Base-by-base conservation (phyloP, 2,797 vertebrate genomes). In the Periophthalmus magnuspinnatus region DNA sequence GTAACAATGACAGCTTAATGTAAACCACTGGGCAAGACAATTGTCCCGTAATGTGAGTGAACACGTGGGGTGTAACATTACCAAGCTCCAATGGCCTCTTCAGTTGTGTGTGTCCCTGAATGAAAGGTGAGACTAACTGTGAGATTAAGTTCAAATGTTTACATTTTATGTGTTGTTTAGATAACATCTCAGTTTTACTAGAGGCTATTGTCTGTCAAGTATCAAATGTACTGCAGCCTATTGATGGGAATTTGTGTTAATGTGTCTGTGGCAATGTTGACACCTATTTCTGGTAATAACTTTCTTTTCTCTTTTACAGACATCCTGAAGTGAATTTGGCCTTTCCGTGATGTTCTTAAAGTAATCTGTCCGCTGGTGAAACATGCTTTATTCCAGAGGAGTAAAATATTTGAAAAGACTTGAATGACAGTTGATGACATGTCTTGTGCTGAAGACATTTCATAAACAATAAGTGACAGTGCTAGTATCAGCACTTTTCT, bases 321-420 rank as follows among this genome's bases (percentile, higher is more conserved):
- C 36, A 6, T 67, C 69, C 32, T 17, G 67, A 67, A 76, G 21
- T 82, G 78, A 80, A 72, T 58, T 71, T 76, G 32, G 3, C 66
- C 60, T 28, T 3, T 70, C 64, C 62, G 48, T 36, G 9, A 11
- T 32, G 8, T 77, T 81, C 77, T 76, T 77, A 48, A 56, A 70
- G 28, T 67, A 34, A 24, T 78, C 45, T 34, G 66, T 45, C 8
- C 1, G n/a, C 65, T 11, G 9, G 36, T 62, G 10, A 52, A n/a
- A 1, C 32, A 41, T 79, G 80, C 60, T 72, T 81, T 57, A 50
- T 63, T 22, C 0, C 63, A 59, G 84, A 85, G 75, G 83, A 80
- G 83, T 77, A 74, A 80, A 36, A 59, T 22, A 8, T 66, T 38
- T 57, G 33, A 72, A 58, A 65, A 57, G n/a, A 67, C 19, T 52